A percentile compares a stretch with the other conserved stretches of the same genome.
These are phyloP conservation scores for Malthinus flaveolus DNA, from an alignment of 2,888 invertebrate genomes.

Conservation along the genomic window DNA sequence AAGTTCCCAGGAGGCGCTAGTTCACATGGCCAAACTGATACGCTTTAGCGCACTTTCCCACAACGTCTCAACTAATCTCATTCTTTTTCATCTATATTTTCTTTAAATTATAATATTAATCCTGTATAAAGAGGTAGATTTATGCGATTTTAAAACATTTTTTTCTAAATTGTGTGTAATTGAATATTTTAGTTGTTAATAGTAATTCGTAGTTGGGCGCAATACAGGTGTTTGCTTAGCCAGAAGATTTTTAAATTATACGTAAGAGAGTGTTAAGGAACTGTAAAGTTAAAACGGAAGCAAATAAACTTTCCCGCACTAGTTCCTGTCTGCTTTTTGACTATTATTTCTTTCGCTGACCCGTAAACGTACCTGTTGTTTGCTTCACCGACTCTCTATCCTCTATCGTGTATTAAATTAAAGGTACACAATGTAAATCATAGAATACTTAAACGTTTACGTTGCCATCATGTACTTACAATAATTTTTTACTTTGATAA, in stretches of 20 bases:
- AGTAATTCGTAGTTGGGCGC: no score
- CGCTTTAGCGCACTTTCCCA: conserved; percentile 41
- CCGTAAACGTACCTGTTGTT: conserved; percentile 28
- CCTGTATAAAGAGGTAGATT: neutral
- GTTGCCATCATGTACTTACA: no score
- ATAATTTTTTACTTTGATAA: no score
- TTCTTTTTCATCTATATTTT: conserved; percentile 21
- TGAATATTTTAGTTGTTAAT: no score
- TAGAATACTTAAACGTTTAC: neutral
- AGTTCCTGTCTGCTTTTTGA: conserved; percentile 26
- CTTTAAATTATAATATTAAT: conserved; percentile 7
- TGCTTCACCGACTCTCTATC: conserved; percentile 16
- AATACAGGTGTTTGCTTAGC: no score
- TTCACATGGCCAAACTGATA: conserved; percentile 41
- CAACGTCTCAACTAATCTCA: conserved; percentile 32
- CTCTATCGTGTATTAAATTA: no score
- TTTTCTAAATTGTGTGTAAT: no score
- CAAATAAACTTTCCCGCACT: conserved; percentile 24
- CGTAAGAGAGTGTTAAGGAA: neutral
- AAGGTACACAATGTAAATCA: neutral
- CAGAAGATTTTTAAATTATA: neutral
- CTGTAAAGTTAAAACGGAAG: conserved; percentile 16
- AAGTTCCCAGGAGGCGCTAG: conserved; percentile 37
- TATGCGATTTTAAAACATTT: no score
- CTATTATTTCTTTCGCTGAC: conserved; percentile 28